Conservation (phyloP, 2,113 vertebrate genomes). For the Phalacrocorax aristotelis region DNA sequence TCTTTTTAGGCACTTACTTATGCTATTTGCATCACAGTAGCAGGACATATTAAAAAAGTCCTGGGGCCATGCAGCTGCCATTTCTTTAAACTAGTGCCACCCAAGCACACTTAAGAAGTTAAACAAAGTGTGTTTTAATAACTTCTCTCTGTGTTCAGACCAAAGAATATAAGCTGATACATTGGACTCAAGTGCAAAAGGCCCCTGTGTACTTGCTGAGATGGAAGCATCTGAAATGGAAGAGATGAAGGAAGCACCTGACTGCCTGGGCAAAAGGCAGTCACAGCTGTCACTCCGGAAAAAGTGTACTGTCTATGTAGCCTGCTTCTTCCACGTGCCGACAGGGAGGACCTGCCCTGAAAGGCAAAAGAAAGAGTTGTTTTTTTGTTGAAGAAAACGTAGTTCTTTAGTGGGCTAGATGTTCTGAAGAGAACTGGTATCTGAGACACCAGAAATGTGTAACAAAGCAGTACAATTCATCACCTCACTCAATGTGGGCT, state of each 20-base stretch:
- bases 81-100: background rate
- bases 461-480: background rate
- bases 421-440: background rate
- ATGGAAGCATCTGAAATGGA: background rate
- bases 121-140: background rate
- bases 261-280: background rate
- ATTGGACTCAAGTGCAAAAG: background rate
- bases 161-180: background rate
- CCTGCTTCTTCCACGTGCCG: fast-evolving
- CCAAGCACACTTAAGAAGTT: background rate
- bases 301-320: fast-evolving
- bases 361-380: background rate
- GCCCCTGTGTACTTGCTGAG: background rate
- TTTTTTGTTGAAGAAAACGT: background rate
- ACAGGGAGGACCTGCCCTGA: background rate
- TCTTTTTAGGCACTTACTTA: background rate
- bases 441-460: background rate
- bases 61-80: conserved; percentile 6
- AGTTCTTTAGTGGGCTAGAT: background rate
- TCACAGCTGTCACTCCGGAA: background rate
- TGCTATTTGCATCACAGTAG: background rate
- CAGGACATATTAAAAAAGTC: background rate
- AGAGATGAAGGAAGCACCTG: background rate
- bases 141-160: background rate
- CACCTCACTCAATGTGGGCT: background rate